phyloP scores from a whole-genome alignment of 2,113 vertebrate genomes.

The Crotalus viridis region DNA sequence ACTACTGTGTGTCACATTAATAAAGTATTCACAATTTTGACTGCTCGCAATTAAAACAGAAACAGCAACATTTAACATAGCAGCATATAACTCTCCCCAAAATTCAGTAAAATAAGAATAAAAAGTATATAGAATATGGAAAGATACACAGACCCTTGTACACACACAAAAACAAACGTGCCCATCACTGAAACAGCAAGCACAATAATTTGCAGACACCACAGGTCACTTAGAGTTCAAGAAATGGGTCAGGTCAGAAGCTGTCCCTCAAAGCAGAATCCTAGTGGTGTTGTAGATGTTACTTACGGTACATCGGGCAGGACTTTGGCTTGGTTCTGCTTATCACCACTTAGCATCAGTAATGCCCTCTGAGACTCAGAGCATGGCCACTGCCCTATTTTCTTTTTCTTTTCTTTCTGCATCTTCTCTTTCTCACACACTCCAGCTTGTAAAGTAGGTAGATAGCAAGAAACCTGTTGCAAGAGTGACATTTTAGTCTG shows the following conservation, averaged over 20 bases:
- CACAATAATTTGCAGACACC: conserved; percentile 60
- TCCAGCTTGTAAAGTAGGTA: conserved; percentile 75
- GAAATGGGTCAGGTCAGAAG: conserved; percentile 67
- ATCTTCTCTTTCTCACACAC: conserved; percentile 49
- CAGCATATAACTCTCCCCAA: conserved; percentile 30
- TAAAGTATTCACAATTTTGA: neutral
- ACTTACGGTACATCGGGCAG: conserved; percentile 80
- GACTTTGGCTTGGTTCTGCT: conserved; percentile 70
- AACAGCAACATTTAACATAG: conserved; percentile 26
- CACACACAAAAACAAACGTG: neutral
- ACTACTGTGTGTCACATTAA: neutral
- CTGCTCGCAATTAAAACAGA: neutral
- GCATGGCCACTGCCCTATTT: conserved; percentile 62
- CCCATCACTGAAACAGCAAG: conserved; percentile 45
- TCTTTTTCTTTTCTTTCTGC: conserved; percentile 42
- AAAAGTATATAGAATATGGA: neutral
- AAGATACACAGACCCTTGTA: neutral
- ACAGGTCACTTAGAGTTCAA: conserved; percentile 69
- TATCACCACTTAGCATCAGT: conserved; percentile 73
- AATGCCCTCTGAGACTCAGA: conserved; percentile 70
- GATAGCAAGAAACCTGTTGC: conserved; percentile 86
- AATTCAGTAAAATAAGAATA: neutral
- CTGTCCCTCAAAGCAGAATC: conserved; percentile 66
- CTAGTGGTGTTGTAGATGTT: conserved; percentile 64
- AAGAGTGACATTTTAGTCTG: conserved; percentile 45